A percentile compares a stretch with the other conserved stretches of the same genome.
Evolutionary conservation across 2,797 vertebrate species (phyloP).

Genomic region (Eulemur rubriventer): DNA sequence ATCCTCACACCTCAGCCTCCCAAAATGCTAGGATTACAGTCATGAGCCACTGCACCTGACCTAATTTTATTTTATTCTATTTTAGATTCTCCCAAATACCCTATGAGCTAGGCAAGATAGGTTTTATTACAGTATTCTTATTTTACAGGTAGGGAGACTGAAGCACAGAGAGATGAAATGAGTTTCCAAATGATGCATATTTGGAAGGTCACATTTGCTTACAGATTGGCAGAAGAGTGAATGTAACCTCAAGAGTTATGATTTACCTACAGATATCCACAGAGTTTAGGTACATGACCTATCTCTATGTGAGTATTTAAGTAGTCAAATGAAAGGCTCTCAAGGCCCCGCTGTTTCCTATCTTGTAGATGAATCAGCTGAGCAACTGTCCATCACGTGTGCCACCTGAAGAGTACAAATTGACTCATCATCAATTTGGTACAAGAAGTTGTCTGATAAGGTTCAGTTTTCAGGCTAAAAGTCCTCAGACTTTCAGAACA

Average conservation of each 20-base stretch:
- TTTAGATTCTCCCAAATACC: background rate
- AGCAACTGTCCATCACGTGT: constrained; percentile 27
- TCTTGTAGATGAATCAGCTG: constrained; percentile 33
- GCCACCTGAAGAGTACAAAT: background rate
- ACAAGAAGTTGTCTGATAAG: background rate
- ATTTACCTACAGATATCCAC: background rate
- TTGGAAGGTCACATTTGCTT: background rate
- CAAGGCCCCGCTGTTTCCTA: background rate
- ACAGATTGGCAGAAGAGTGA: background rate
- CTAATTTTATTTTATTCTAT: background rate
- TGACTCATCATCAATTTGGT: background rate
- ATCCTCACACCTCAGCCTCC: background rate
- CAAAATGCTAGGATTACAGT: background rate
- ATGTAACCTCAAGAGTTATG: background rate
- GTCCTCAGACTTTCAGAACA: background rate
- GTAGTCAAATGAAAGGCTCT: background rate
- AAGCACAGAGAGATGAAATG: background rate
- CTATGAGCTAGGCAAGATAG: background rate
- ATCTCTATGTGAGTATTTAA: background rate
- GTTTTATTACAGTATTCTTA: background rate
- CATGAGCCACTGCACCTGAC: background rate
- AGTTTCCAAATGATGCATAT: background rate
- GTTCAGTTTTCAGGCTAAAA: background rate
- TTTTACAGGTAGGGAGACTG: background rate
- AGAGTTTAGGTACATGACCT: background rate